Percentiles rank a stretch among this genome's conserved stretches.
Conservation (phyloP, 2,797 vertebrate species). For the Onychomys torridus region DNA sequence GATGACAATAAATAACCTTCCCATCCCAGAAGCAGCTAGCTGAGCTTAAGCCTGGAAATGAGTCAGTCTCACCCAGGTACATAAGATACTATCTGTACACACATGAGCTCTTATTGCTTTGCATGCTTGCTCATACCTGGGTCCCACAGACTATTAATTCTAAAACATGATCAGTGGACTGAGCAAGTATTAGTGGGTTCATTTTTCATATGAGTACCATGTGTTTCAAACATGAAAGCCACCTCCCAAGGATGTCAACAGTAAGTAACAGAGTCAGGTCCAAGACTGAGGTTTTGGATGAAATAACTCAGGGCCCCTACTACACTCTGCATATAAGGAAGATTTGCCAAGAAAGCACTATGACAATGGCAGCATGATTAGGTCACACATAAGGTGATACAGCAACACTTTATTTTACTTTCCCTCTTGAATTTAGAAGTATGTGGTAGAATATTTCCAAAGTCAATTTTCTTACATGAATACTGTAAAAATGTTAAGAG, state of each 20-base stretch:
- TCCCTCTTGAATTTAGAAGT: constrained; percentile 12
- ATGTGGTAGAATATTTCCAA: neutral
- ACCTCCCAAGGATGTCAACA: neutral
- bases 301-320: neutral
- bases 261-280: neutral
- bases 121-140: too few relatives aligned
- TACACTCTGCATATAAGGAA: neutral
- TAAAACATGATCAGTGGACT: neutral
- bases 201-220: neutral
- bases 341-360: neutral
- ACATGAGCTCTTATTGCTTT: neutral
- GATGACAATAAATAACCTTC: neutral
- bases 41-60: neutral
- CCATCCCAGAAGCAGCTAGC: neutral
- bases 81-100: neutral
- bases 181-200: neutral
- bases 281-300: neutral
- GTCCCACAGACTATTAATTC: too few relatives aligned
- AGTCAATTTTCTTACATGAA: neutral
- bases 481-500: neutral
- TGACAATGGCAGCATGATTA: neutral
- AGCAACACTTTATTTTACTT: neutral
- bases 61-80: neutral
- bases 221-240: neutral
- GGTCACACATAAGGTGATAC: neutral